Evolutionary conservation across 2,113 vertebrate species (phyloP), one percentile per base, ranked within the genome.

Genomic region (Podarcis cretensis): DNA sequence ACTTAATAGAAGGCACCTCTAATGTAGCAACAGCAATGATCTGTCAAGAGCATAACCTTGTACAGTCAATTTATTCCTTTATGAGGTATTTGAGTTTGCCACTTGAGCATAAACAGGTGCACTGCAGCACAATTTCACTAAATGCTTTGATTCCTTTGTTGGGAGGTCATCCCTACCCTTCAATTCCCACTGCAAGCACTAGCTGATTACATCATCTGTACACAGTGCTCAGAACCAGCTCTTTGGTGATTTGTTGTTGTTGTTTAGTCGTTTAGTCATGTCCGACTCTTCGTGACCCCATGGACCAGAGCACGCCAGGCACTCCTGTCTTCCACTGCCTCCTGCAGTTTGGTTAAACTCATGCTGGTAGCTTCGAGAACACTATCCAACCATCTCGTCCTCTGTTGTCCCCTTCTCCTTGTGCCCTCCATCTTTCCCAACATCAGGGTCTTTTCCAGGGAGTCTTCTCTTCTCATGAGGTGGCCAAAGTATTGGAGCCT

Each of bases 151-250:
- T 90, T 88, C 92, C 88, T 93, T 90, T 90, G 90, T 91, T 94
- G 93, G 91, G 91, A 95, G 95, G 94, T 92, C 86, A 1, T 95
- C 92, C 89, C 75, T 5, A 2, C 89, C 54, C 37, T 95, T 91
- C 92, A 93, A 94, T 93, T 95, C 96, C 94, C 93, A 95, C 93
- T 94, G 95, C 88, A 96, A 95, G 89, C 93, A 96, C 94, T 93
- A 93, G 93, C 93, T 92, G 94, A 95, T 94, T 90, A 91, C 87
- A 90, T 95, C 93, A 93, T 68, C 92, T 93, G 89, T 94, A 90
- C 91, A 92, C 91, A 78, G 63, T 95, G 92, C 66, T 95, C 92
- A 91, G 83, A 95, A 89, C 94, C 90, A 91, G 43, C 13, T 54
- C 37, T 94, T 94, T 93, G 91, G 71, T 43, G 87, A 91, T 78